Evolutionary conservation across 2,888 invertebrate species (phyloP), one percentile per base, ranked within the genome.

Genomic region (Odontocerum albicorne): DNA sequence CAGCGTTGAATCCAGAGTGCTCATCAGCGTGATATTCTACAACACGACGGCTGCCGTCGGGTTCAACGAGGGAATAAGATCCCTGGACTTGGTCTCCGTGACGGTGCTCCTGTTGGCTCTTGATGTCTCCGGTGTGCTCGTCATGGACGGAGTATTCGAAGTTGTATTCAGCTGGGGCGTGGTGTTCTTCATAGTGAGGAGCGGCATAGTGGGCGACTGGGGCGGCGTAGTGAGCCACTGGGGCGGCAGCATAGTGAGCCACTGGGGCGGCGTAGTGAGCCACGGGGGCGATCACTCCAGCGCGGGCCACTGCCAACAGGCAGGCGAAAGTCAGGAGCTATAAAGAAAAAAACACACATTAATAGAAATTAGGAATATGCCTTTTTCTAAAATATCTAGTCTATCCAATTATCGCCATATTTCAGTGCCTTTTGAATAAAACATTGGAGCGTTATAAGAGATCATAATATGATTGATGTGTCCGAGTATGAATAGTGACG

Each of bases 21-120:
- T 70, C 68, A 65, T 76, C 75, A 15, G 75, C 66, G 64, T 73
- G 71, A 70, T 77, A 77, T 55, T 75, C 74, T 4, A 77, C 77
- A 57, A 76, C 71, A 60, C 77, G 72, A 63, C 67, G 70, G 33
- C 72, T 70, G 1, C 77, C 77, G 43, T 77, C 77, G 57, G 76
- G 75, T 57, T 77, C 77, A 32, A 77, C 67, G n/a, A 77, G 70
- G 3, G 77, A 75, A 70, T 77, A 77, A 20, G 71, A 73, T 57
- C 77, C 77, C 42, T 74, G 74, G 38, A 77, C 74, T 55, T 64
- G 66, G 64, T 77, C 74, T 2, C 76, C 76, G 59, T 66, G 63
- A 61, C 77, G 76, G 43, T 68, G 64, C 62, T 77, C 77, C 62
- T 74, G 70, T 67, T 77, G 77, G 62, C 75, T 68, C 65, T 77